A percentile compares a stretch with the other conserved stretches of the same genome.
Evolutionary conservation across 1,140 invertebrate species (phyloP).

Genomic region (Cecropterus lyciades): DNA sequence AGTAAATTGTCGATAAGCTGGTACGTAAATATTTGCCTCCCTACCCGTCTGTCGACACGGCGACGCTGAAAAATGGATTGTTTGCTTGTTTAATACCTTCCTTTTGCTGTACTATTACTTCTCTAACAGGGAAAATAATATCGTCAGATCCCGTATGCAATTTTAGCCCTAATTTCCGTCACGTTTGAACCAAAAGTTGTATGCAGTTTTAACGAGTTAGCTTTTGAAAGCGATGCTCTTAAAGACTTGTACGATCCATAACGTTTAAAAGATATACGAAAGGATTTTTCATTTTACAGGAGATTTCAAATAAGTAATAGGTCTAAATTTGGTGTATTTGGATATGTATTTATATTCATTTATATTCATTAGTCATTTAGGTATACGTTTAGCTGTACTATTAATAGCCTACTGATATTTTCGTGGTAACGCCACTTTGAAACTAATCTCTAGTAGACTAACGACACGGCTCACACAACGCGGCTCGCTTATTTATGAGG

Average conservation of each 20-base stretch:
- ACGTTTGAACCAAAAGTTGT: slow-evolving; percentile 1
- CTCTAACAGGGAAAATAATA: slow-evolving; percentile 9
- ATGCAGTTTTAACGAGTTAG: slow-evolving; percentile 7
- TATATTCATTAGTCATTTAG: too few species aligned
- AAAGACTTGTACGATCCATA: slow-evolving; percentile 3
- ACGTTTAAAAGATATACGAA: not conserved
- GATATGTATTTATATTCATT: too few species aligned
- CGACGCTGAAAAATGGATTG: slow-evolving; percentile 48
- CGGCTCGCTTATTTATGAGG: too few species aligned
- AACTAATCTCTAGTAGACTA: too few species aligned
- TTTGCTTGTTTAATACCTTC: slow-evolving; percentile 32
- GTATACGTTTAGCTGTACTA: too few species aligned
- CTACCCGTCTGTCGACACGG: slow-evolving; percentile 24
- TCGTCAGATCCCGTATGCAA: slow-evolving; percentile 9
- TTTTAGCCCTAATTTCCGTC: slow-evolving; percentile 10
- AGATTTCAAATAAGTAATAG: too few species aligned
- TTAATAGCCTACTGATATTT: too few species aligned
- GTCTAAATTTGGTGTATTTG: too few species aligned
- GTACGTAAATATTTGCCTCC: slow-evolving; percentile 36
- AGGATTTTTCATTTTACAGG: not conserved
- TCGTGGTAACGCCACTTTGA: too few species aligned
- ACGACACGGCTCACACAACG: too few species aligned
- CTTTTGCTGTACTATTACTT: slow-evolving; percentile 12
- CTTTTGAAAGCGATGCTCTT: slow-evolving; percentile 9
- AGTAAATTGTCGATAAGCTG: slow-evolving; percentile 39